Evolutionary conservation across 2,113 vertebrate genomes (phyloP), one percentile per base, ranked within the genome.

Genomic region (Albula glossodonta): DNA sequence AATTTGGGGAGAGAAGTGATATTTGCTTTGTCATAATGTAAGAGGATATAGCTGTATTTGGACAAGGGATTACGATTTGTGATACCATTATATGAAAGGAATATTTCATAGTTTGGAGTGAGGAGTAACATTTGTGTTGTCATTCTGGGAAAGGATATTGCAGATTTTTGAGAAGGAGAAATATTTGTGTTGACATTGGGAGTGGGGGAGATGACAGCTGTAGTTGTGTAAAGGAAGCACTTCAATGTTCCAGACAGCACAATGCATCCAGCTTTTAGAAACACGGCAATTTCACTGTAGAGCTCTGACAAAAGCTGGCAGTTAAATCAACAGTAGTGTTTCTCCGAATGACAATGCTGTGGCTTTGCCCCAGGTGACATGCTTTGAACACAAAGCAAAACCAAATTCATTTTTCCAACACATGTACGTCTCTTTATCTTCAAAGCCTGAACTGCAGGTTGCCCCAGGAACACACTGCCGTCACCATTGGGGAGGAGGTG

Each of bases 381-480:
- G 25, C 70, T 74, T 31, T 74, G 70, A 74, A 70, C 85, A 82
- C 81, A 82, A 41, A 82, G 81, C 31, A 41, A 82, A 31, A 22
- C 22, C 70, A 74, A 74, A 74, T 10, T 22, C 70, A n/a, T n/a
- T 74, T 74, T 31, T 74, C 70, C 5, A 74, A 74, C 70, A 74
- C 70, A 22, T 31, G 70, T 74, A 82, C 13, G 50, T 84, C 87
- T 87, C 87, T 91, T 90, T 81, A 81, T 81, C 74, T 60, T 51
- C 49, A 63, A 80, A 86, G 49, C 19, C 85, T 41, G 49, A 52
- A 51, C 57, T 2, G 81, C 52, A 10, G 87, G 87, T 86, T 85
- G 52, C 70, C 49, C 60, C 63, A 52, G 12, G 87, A 86, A 91
- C 53, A 51, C 79, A 10, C 56, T 11, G 11, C 56, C 31, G 53